A percentile compares a stretch with the other conserved stretches of the same genome.
Conservation (phyloP, 2,888 invertebrate species). For the Callimorpha dominula region DNA sequence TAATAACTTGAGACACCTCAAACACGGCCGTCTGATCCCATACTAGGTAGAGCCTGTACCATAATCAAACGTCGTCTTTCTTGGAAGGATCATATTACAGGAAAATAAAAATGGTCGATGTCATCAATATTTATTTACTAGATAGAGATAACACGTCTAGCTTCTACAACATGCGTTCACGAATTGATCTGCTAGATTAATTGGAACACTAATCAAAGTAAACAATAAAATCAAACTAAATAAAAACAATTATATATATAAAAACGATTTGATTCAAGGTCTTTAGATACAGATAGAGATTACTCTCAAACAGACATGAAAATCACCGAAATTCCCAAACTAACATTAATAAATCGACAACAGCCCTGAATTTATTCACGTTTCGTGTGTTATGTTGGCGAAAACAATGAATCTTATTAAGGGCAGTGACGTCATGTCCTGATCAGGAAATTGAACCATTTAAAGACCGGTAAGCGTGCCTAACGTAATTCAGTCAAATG, state of each 20-base stretch:
- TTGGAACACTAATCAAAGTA: not conserved
- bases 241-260: too few relatives aligned
- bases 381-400: conserved; percentile 20
- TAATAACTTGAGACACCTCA: too few relatives aligned
- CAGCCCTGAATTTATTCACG: not conserved
- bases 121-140: conserved; percentile 3
- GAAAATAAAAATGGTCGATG: not conserved
- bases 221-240: too few relatives aligned
- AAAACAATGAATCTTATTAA: conserved; percentile 37
- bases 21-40: too few relatives aligned
- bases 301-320: not conserved
- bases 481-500: not conserved
- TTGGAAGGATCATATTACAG: not conserved
- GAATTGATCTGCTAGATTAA: not conserved
- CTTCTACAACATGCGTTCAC: not conserved
- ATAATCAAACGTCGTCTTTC: not conserved
- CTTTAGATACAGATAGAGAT: not conserved
- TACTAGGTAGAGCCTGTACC: too few relatives aligned
- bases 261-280: not conserved
- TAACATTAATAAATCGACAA: not conserved
- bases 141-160: not conserved
- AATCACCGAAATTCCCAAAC: not conserved
- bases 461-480: not conserved
- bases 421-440: conserved; percentile 30
- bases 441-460: conserved; percentile 33